Base-by-base conservation (phyloP, 2,888 invertebrate genomes). In the Himalopsyche tibetana region DNA sequence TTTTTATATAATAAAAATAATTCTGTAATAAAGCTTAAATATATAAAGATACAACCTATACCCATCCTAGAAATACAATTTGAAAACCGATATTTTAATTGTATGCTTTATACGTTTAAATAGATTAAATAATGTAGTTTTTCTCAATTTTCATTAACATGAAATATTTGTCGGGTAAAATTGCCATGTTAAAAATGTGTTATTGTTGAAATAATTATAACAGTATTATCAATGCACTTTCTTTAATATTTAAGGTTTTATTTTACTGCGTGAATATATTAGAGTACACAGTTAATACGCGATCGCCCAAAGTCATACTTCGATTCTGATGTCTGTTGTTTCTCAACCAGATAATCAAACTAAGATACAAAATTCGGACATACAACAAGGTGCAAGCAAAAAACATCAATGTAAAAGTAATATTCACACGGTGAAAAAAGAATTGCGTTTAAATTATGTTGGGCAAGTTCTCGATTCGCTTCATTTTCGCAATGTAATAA, bases 401-500 rank as follows among this genome's bases (percentile, higher is more conserved):
- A 19, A 19, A 19, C 63, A 28, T 63, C 63, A 28, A 19, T 63
- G 19, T 63, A 63, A 63, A 63, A 63, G 63, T 11, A 63, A 19
- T 15, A 63, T 19, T 63, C 63, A 19, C 63, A 63, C 63, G 63
- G 11, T 63, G 63, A 4, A 63, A n/a, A 63, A 63, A 63, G 9
- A 63, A 4, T 63, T 28, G 63, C 28, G 63, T 28, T 63, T 28
- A 63, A 63, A 15, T 63, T 15, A 63, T 63, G n/a, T 63, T 63
- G 63, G n/a, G 63, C 28, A 19, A 63, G 63, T 19, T 28, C 28
- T 63, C 63, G 8, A 63, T 63, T 19, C 28, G 15, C 19, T 63
- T 63, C 63, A 63, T 19, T 63, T 63, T 63, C 63, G 19, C 15
- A 63, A 63, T 63, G 63, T 19, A 63, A 63, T 19, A 19, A 63